phyloP scores from a whole-genome alignment of 2,888 invertebrate species.

The Myathropa florea region DNA sequence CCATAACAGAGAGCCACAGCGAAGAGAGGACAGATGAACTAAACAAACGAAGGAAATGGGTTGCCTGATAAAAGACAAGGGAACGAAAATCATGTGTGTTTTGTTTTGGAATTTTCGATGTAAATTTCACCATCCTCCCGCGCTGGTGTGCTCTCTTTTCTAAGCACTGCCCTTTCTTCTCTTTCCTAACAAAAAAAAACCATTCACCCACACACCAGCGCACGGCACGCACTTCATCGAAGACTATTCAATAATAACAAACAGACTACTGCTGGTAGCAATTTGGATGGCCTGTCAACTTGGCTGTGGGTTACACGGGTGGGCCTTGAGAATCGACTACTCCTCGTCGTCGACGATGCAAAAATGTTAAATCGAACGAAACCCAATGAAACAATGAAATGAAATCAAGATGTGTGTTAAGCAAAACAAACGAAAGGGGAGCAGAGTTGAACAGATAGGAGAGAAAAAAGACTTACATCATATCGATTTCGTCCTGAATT shows the following conservation, averaged over 20 bases:
- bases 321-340: slow-evolving; percentile 2
- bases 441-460: background rate
- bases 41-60: slow-evolving; percentile 5
- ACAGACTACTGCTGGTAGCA: background rate
- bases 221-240: background rate
- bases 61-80: background rate
- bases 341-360: slow-evolving; percentile 13
- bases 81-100: slow-evolving; percentile 27
- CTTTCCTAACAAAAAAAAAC: slow-evolving; percentile 18
- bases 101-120: slow-evolving; percentile 50
- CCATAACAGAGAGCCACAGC: background rate
- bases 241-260: slow-evolving; percentile 3
- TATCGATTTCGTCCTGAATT: slow-evolving; percentile 70
- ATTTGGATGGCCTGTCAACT: slow-evolving; percentile 18
- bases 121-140: background rate
- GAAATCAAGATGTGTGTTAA: background rate
- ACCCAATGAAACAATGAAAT: slow-evolving; percentile 16
- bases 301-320: background rate
- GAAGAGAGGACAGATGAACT: slow-evolving; percentile 12
- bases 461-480: slow-evolving; percentile 64
- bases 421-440: too few species aligned
- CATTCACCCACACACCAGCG: background rate
- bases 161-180: background rate
- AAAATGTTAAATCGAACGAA: background rate
- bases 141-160: background rate